Evolutionary conservation across 2,113 vertebrate species (phyloP).

Genomic region (Butorides virescens): DNA sequence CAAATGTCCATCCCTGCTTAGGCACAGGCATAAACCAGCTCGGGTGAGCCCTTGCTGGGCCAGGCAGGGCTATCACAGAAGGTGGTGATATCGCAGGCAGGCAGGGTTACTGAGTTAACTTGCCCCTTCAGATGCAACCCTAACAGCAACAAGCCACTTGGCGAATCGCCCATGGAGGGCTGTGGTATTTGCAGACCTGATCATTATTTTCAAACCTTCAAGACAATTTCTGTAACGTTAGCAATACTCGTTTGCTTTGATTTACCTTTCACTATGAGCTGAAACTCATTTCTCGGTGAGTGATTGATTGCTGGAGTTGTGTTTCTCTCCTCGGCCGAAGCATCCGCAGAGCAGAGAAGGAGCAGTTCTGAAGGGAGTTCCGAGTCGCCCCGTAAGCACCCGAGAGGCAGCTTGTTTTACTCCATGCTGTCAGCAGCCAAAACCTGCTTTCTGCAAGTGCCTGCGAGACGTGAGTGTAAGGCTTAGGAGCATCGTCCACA

Average conservation of each 20-base stretch:
- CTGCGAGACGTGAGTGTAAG: neutral
- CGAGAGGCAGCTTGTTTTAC: neutral
- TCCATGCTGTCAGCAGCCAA: neutral
- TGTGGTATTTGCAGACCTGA: neutral
- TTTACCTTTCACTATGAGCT: neutral
- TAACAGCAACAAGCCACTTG: neutral
- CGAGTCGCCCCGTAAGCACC: neutral
- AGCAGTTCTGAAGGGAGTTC: neutral
- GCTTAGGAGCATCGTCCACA: neutral
- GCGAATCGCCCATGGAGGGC: rapidly evolving
- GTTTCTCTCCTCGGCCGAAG: neutral
- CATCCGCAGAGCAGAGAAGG: neutral
- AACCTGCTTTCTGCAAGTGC: neutral
- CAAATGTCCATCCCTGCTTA: rapidly evolving
- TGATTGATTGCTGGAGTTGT: neutral
- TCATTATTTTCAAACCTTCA: rapidly evolving
- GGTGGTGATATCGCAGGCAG: neutral
- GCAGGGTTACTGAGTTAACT: neutral
- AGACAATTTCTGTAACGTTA: neutral
- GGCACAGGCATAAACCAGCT: neutral
- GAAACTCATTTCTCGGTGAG: neutral
- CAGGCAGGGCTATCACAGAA: neutral
- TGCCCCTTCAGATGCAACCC: neutral
- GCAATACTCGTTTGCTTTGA: neutral
- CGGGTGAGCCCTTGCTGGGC: neutral